A percentile compares a stretch with the other conserved stretches of the same genome.
Evolutionary conservation across 2,888 invertebrate genomes (phyloP).

Genomic region (Zygogramma bicolorata): DNA sequence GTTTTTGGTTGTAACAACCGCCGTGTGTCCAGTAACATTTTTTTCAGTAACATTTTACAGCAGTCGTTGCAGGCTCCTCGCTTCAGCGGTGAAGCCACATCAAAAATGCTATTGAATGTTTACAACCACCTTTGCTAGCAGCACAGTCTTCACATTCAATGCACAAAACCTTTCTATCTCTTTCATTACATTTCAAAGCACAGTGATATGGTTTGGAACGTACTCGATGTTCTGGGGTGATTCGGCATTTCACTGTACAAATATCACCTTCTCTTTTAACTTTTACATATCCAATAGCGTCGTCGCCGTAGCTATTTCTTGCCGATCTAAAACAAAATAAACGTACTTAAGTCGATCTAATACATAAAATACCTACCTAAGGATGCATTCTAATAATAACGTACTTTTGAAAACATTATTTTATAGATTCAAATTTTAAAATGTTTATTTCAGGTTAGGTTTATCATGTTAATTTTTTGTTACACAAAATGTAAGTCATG

Average conservation of each 20-base stretch:
- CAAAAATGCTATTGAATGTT: neutral
- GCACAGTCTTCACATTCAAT: constrained; percentile 34
- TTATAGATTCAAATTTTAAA: too few relatives aligned
- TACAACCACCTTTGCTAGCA: constrained; percentile 22
- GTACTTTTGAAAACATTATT: too few relatives aligned
- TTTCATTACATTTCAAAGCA: constrained; percentile 33
- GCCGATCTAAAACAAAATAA: neutral
- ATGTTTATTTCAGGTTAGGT: too few relatives aligned
- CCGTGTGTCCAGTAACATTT: too few relatives aligned
- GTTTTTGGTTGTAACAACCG: too few relatives aligned
- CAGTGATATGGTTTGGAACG: constrained; percentile 35
- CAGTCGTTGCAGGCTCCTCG: neutral
- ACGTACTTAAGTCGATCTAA: too few relatives aligned
- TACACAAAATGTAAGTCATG: too few relatives aligned
- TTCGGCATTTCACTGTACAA: constrained; percentile 45
- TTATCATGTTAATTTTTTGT: too few relatives aligned
- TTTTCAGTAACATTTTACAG: neutral
- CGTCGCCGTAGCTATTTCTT: constrained; percentile 32
- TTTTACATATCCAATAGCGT: constrained; percentile 45
- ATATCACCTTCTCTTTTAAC: constrained; percentile 37
- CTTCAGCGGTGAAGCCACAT: neutral
- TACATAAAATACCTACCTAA: too few relatives aligned
- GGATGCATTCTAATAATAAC: too few relatives aligned
- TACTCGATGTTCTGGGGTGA: constrained; percentile 48
- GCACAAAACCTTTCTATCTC: constrained; percentile 12